Evolutionary conservation across 1,140 invertebrate species (phyloP).

Genomic region (Coboldia fuscipes): DNA sequence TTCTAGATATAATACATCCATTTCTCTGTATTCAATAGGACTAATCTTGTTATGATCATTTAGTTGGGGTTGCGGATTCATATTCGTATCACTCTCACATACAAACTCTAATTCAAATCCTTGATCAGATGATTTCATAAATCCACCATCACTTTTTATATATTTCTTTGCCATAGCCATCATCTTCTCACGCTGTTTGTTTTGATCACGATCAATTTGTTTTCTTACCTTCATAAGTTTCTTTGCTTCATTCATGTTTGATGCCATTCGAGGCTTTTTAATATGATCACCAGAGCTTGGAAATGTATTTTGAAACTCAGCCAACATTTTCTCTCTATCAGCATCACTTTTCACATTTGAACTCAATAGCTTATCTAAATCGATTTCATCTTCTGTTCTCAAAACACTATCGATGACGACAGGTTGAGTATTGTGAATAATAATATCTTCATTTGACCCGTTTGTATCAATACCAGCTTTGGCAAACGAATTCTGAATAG

Average conservation of each 20-base stretch:
- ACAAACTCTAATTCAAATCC: constrained; percentile 1
- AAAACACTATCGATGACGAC: constrained; percentile 20
- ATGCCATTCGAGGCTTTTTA: constrained; percentile 34
- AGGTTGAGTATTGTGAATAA: constrained; percentile 13
- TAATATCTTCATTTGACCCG: constrained; percentile 5
- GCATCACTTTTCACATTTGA: no score
- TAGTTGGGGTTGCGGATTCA: no score
- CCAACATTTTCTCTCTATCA: constrained; percentile 4
- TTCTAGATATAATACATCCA: not conserved
- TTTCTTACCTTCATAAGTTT: constrained; percentile 37
- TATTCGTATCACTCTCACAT: not conserved
- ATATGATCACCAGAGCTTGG: not conserved
- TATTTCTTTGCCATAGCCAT: not conserved
- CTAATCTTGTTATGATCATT: not conserved
- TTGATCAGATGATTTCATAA: not conserved
- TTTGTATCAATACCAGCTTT: constrained; percentile 6
- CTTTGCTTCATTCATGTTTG: constrained; percentile 33
- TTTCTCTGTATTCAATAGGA: not conserved
- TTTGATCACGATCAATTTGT: constrained; percentile 31
- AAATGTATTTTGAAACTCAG: not conserved
- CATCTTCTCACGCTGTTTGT: constrained; percentile 15
- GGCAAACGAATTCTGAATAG: not conserved
- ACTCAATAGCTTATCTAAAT: no score
- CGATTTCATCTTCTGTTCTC: constrained; percentile 9
- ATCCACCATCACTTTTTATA: not conserved